Evolutionary conservation across 2,797 vertebrate genomes (phyloP).

Genomic region (Naso thynnoides): DNA sequence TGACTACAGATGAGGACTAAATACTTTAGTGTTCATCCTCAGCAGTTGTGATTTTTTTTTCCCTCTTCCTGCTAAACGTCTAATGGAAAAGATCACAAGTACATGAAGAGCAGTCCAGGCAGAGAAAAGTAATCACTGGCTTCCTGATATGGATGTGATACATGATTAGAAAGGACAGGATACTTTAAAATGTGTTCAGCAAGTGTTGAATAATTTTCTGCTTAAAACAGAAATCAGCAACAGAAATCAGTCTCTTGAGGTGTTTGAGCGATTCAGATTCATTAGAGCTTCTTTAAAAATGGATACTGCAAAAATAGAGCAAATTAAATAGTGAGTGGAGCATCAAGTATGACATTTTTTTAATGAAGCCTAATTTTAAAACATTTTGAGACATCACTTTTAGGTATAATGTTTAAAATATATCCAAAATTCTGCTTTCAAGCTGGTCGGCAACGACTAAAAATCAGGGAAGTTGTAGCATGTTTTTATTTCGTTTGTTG

Average conservation of each 20-base stretch:
- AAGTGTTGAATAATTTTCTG: constrained; percentile 32
- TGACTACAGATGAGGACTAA: constrained; percentile 77
- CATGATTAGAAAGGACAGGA: constrained; percentile 22
- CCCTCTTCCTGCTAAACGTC: constrained; percentile 31
- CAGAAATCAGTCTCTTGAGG: constrained; percentile 18
- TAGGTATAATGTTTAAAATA: not conserved
- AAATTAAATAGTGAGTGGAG: not conserved
- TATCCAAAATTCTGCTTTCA: too few relatives aligned
- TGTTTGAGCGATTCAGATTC: constrained; percentile 21
- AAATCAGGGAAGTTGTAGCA: too few relatives aligned
- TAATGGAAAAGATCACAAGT: constrained; percentile 55
- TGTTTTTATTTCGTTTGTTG: too few relatives aligned
- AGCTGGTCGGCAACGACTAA: too few relatives aligned
- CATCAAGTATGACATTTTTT: not conserved
- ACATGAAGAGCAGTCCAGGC: constrained; percentile 43
- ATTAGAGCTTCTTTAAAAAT: constrained; percentile 29
- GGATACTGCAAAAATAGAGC: not conserved
- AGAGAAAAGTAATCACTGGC: constrained; percentile 39
- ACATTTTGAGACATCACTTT: not conserved
- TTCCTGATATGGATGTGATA: constrained; percentile 39
- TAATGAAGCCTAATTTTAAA: not conserved
- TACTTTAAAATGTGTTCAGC: constrained; percentile 30
- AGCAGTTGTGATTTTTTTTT: constrained; percentile 33
- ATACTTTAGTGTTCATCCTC: constrained; percentile 65
- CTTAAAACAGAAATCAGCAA: constrained; percentile 33